Evolutionary conservation across 2,888 invertebrate species (phyloP).

Genomic region (Meloe dianella): DNA sequence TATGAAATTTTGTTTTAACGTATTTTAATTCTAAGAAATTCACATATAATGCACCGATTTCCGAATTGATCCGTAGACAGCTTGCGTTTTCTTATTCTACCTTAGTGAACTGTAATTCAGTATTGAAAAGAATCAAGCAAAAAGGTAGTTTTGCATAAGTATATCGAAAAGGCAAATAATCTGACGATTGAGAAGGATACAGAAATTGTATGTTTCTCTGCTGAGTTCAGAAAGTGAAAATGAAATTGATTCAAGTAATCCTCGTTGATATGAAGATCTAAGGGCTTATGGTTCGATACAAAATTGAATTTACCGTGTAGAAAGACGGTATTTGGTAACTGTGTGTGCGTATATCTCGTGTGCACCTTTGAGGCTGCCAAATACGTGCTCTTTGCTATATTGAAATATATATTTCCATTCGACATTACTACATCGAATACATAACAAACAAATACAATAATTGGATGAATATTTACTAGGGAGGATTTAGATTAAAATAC

Average conservation of each 20-base stretch:
- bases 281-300: constrained; percentile 41
- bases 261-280: constrained; percentile 41
- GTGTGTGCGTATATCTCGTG: constrained; percentile 1
- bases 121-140: constrained; percentile 11
- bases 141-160: constrained; percentile 32
- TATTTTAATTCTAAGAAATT: background rate
- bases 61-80: constrained; percentile 4
- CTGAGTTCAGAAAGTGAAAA: constrained; percentile 40
- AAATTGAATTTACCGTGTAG: constrained; percentile 40
- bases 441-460: constrained; percentile 3
- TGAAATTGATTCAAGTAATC: constrained; percentile 45
- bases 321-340: constrained; percentile 28
- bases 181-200: constrained; percentile 37
- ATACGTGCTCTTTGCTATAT: constrained; percentile 31
- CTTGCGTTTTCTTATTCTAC: background rate
- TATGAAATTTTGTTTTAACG: background rate
- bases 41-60: background rate
- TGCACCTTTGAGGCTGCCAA: constrained; percentile 30
- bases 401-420: constrained; percentile 25
- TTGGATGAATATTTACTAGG: background rate
- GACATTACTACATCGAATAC: background rate
- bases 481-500: background rate
- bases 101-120: background rate
- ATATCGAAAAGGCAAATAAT: constrained; percentile 39
- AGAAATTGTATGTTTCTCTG: constrained; percentile 34